A percentile compares a stretch with the other conserved stretches of the same genome.
phyloP scores from a whole-genome alignment of 2,113 vertebrate species.

The Balaeniceps rex region DNA sequence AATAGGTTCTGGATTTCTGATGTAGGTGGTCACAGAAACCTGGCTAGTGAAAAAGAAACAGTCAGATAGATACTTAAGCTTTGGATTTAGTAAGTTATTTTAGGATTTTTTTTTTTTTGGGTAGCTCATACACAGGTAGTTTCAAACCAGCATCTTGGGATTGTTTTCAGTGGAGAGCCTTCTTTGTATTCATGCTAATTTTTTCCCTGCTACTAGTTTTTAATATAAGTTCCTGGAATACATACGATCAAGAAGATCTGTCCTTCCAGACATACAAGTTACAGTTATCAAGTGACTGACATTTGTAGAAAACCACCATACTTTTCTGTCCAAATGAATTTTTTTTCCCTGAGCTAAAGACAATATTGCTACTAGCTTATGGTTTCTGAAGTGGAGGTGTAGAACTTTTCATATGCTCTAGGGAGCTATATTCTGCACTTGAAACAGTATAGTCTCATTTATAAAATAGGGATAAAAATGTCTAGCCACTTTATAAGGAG shows the following conservation, averaged over 20 bases:
- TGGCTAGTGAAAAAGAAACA: neutral
- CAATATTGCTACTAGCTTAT: neutral
- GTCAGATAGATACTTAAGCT: neutral
- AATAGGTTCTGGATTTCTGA: neutral
- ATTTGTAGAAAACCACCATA: neutral
- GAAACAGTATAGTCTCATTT: neutral
- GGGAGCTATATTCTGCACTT: neutral
- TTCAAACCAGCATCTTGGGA: neutral
- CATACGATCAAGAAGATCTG: neutral
- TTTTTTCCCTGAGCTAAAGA: neutral
- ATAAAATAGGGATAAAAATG: slow-evolving; percentile 12
- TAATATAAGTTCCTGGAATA: neutral
- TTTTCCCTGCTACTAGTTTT: neutral
- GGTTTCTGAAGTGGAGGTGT: neutral
- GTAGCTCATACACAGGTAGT: neutral
- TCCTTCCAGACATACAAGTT: neutral
- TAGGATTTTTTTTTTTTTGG: neutral
- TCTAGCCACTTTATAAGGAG: slow-evolving; percentile 14
- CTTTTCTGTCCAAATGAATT: neutral
- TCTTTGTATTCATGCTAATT: neutral
- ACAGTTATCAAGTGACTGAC: neutral
- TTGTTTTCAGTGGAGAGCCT: neutral
- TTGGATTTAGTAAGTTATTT: neutral
- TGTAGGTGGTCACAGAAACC: neutral
- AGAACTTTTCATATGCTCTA: neutral